These are phyloP conservation scores for Drosophila parvula DNA, from an alignment of 1,140 invertebrate species.

Conservation along the genomic window DNA sequence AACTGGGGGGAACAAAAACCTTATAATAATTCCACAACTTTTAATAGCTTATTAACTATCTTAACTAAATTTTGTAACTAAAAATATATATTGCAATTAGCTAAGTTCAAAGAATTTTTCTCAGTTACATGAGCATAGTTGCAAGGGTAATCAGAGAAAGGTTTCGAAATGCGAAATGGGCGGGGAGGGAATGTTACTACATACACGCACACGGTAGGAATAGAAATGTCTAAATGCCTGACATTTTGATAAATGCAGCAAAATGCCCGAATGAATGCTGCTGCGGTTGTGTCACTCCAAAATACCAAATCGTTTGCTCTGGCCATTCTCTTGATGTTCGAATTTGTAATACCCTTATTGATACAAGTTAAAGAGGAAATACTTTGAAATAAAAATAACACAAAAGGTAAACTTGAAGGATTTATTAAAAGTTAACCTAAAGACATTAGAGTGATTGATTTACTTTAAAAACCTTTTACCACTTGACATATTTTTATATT, in stretches of 20 bases:
- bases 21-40: too few relatives aligned
- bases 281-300: slow-evolving; percentile 52
- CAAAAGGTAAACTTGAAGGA: too few relatives aligned
- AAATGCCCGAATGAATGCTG: slow-evolving; percentile 57
- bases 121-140: background rate
- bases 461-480: background rate
- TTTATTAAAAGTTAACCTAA: background rate
- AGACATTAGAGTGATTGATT: background rate
- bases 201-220: slow-evolving; percentile 41
- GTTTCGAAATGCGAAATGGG: background rate
- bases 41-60: too few relatives aligned
- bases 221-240: slow-evolving; percentile 76
- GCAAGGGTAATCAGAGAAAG: background rate
- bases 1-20: too few relatives aligned
- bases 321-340: background rate
- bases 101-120: background rate
- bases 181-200: background rate
- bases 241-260: slow-evolving; percentile 78
- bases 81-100: background rate
- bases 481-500: background rate
- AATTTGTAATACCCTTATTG: background rate
- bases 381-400: too few relatives aligned
- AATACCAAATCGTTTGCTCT: slow-evolving; percentile 21
- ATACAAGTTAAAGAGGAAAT: background rate
- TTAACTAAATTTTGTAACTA: background rate